These are phyloP conservation scores for Silurus glanis DNA, from an alignment of 2,113 vertebrate genomes.

Conservation along the genomic window DNA sequence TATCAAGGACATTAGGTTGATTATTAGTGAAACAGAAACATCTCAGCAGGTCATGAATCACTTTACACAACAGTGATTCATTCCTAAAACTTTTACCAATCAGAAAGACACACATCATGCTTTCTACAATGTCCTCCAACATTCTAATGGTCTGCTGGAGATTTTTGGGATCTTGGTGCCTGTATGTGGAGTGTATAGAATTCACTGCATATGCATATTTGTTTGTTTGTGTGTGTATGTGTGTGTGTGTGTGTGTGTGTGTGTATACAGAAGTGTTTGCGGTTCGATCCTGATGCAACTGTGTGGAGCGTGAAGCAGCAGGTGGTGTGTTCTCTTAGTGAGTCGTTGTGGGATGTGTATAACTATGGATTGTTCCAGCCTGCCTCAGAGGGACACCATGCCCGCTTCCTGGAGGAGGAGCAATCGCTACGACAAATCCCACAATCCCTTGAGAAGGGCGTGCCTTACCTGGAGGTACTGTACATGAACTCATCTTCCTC, in stretches of 20 bases:
- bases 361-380: slow-evolving; percentile 95
- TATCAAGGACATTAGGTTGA: background rate
- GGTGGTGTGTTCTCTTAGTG: slow-evolving; percentile 84
- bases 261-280: slow-evolving; percentile 81
- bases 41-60: background rate
- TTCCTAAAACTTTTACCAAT: background rate
- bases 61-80: background rate
- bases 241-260: slow-evolving; percentile 32
- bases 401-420: slow-evolving; percentile 90
- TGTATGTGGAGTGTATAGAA: background rate
- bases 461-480: slow-evolving; percentile 88
- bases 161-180: background rate
- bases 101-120: background rate
- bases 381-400: slow-evolving; percentile 84
- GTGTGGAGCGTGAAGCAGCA: slow-evolving; percentile 91
- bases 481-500: background rate
- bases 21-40: background rate
- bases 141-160: background rate
- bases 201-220: slow-evolving; percentile 17
- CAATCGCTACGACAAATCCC: slow-evolving; percentile 80
- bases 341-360: slow-evolving; percentile 85
- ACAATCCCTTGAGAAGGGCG: slow-evolving; percentile 88
- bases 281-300: slow-evolving; percentile 85
- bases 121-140: background rate
- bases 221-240: slow-evolving; percentile 28